These are phyloP conservation scores for Galbula dea DNA, from an alignment of 2,113 vertebrate genomes.

Conservation along the genomic window DNA sequence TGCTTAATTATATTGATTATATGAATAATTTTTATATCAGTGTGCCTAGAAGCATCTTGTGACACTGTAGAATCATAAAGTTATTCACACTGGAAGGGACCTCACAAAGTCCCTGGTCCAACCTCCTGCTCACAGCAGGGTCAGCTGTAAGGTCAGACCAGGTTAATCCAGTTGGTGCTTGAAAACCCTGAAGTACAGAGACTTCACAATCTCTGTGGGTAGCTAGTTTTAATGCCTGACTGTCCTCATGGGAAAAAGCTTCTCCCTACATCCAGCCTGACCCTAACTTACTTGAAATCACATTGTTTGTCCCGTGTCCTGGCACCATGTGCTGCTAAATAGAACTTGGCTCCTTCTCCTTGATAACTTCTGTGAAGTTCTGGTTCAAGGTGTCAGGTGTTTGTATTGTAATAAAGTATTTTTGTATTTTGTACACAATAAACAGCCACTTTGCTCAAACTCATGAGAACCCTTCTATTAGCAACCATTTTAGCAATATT, in stretches of 20 bases:
- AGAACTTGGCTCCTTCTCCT: neutral
- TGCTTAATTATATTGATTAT: neutral
- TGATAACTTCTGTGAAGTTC: neutral
- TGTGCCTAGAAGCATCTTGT: neutral
- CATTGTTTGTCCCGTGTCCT: rapidly evolving
- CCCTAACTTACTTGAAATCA: neutral
- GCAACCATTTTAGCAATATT: neutral
- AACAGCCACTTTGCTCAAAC: neutral
- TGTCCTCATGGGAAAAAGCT: neutral
- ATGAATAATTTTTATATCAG: neutral
- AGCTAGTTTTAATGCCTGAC: neutral
- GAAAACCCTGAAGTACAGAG: neutral
- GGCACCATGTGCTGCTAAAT: rapidly evolving
- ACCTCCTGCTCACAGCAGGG: neutral
- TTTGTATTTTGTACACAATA: neutral
- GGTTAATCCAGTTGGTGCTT: neutral
- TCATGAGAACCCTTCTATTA: neutral
- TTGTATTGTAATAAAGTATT: neutral
- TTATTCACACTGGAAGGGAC: neutral
- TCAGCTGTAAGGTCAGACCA: neutral
- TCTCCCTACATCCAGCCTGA: neutral
- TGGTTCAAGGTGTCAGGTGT: neutral
- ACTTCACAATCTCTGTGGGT: neutral
- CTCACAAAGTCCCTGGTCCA: neutral
- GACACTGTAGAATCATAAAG: neutral